Evolutionary conservation across 2,888 invertebrate species (phyloP), one percentile per base, ranked within the genome.

Genomic region (Cloeon dipterum): DNA sequence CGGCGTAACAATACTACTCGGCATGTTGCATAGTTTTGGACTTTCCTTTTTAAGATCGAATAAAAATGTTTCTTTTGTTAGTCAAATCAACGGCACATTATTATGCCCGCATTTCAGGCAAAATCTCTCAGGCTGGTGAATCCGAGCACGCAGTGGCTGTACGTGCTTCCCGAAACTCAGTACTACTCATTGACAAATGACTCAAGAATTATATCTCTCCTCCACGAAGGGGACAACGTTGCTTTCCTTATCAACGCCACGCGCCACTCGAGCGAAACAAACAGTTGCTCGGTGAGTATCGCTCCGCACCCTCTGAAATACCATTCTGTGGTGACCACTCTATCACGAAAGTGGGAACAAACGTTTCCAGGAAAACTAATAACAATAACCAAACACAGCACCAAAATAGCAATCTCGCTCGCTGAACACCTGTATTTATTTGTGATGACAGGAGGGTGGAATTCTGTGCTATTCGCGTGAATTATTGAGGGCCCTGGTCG

Each of bases 91-190:
- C n/a, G n/a, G n/a, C n/a, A n/a, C n/a, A n/a, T n/a, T n/a, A n/a
- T n/a, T n/a, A n/a, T n/a, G n/a, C n/a, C n/a, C 5, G 8, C 23
- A 25, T 38, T 43, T 20, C 41, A 61, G 62, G 77, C 77, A 0
- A 69, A 74, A 32, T 58, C 64, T 1, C 53, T 74, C 35, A 57
- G 61, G 25, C 65, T 85, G 63, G 69, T 75, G 1, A 66, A 73
- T 47, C 72, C 77, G 1, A 63, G 60, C 45, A 77, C 71, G 42
- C 81, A 83, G 50, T 85, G 85, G 83, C 52, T 85, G n/a, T 83
- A 77, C 50, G 61, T 82, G 25, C 59, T 82, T 36, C 63, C 74
- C 0, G 73, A 77, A 39, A 68, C 66, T 0, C 55, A 62, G 39
- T 29, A 11, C 14, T 29, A 29, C 14, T 16, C 16, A 5, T 14